These are phyloP conservation scores for Neolamprologus falcicula DNA, from an alignment of 2,113 vertebrate genomes.

Conservation along the genomic window DNA sequence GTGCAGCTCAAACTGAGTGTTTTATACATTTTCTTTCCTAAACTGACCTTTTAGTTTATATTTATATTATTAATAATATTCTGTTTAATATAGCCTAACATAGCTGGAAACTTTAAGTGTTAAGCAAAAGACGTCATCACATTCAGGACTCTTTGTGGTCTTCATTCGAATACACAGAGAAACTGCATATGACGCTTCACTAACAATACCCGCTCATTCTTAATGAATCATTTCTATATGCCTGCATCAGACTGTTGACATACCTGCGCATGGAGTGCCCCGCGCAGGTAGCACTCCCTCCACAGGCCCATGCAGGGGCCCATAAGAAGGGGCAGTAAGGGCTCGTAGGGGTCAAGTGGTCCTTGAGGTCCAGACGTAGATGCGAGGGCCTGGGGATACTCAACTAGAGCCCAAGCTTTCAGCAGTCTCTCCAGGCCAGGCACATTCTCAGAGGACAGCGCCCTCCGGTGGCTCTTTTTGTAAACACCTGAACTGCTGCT, in stretches of 20 bases:
- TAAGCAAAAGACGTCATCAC: accelerated
- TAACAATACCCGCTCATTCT: not conserved
- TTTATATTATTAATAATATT: not conserved
- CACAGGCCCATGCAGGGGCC: slow-evolving; percentile 83
- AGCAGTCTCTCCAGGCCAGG: slow-evolving; percentile 72
- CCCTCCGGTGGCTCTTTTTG: slow-evolving; percentile 69
- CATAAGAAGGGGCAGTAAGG: slow-evolving; percentile 75
- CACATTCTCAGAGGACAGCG: slow-evolving; percentile 71
- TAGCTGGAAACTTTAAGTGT: not conserved
- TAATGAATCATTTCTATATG: not conserved
- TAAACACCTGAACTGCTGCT: slow-evolving; percentile 56
- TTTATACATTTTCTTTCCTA: not conserved
- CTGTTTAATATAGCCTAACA: not conserved
- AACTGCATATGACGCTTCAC: not conserved
- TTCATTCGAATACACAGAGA: not conserved
- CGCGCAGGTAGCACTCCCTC: slow-evolving; percentile 87
- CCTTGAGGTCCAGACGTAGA: slow-evolving; percentile 18
- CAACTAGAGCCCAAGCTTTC: slow-evolving; percentile 32
- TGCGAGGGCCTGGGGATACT: slow-evolving; percentile 13
- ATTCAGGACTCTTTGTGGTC: not conserved
- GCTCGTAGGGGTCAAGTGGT: slow-evolving; percentile 54
- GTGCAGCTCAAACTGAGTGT: not conserved
- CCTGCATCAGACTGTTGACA: not conserved
- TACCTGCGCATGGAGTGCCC: slow-evolving; percentile 82
- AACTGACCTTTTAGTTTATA: not conserved